These are phyloP conservation scores for Bovichtus variegatus DNA, from an alignment of 2,797 vertebrate species.

Conservation along the genomic window DNA sequence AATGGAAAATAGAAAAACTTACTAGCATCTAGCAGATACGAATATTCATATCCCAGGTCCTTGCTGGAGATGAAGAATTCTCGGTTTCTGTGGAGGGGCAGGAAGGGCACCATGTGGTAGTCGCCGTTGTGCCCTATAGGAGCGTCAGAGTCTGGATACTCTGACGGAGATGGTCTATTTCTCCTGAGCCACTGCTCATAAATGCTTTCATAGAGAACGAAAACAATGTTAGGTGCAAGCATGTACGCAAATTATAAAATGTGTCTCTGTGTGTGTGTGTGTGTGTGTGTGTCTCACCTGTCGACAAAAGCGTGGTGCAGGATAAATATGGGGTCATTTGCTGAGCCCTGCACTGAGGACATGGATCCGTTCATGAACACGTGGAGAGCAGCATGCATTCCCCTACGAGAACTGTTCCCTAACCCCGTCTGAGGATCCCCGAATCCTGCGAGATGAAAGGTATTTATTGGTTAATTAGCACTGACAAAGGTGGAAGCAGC, in stretches of 20 bases:
- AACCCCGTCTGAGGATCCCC: conserved; percentile 89
- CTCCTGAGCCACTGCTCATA: conserved; percentile 94
- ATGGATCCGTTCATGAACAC: conserved; percentile 97
- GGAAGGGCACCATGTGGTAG: conserved; percentile 94
- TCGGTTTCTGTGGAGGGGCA: conserved; percentile 91
- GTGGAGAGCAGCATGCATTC: conserved; percentile 93
- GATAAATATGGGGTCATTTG: conserved; percentile 95
- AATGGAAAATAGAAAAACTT: conserved; percentile 45
- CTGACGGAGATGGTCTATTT: conserved; percentile 86
- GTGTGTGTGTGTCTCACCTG: conserved; percentile 83
- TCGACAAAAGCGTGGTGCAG: conserved; percentile 95
- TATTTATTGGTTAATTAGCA: not conserved
- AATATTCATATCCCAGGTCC: conserved; percentile 94
- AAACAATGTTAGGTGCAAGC: not conserved
- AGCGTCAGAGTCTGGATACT: conserved; percentile 90
- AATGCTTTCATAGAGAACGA: conserved; percentile 81
- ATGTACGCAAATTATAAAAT: not conserved
- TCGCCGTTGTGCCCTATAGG: conserved; percentile 94
- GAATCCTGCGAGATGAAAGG: conserved; percentile 84
- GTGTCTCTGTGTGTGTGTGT: not conserved
- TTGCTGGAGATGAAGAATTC: conserved; percentile 92
- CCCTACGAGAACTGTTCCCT: conserved; percentile 83
- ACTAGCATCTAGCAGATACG: conserved; percentile 90
- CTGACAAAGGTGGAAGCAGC: not conserved
- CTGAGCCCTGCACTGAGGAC: conserved; percentile 94